Evolutionary conservation across 2,888 invertebrate genomes (phyloP).

Genomic region (Rotaria macrura): DNA sequence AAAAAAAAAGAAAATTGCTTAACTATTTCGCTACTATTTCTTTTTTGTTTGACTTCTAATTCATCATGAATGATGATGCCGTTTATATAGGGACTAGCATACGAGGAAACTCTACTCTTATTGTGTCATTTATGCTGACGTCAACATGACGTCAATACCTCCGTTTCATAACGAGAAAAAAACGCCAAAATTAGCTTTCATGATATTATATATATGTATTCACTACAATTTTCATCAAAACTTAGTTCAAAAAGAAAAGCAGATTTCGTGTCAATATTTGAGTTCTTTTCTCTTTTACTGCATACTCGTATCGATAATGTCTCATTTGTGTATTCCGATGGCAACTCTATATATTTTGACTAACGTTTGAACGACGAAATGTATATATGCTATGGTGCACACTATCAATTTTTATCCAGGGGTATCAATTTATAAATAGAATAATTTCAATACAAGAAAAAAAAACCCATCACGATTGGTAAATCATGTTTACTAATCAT

Average conservation of each 20-base stretch:
- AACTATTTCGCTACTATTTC: neutral
- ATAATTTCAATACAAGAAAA: neutral
- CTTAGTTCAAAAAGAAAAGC: neutral
- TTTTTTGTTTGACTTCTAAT: neutral
- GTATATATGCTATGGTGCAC: neutral
- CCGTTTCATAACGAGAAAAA: neutral
- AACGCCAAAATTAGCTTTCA: neutral
- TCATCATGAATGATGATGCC: neutral
- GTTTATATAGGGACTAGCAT: neutral
- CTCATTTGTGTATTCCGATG: neutral
- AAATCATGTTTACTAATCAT: neutral
- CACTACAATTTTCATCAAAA: neutral
- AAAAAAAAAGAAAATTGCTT: too few species aligned
- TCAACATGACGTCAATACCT: neutral
- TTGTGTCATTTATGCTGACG: neutral
- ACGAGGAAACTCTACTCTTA: neutral
- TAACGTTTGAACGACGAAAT: neutral
- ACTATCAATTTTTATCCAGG: neutral
- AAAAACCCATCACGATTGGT: neutral
- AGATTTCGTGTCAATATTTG: neutral
- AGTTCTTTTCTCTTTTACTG: neutral
- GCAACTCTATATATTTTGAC: neutral
- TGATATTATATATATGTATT: neutral
- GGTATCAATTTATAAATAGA: neutral
- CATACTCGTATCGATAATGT: neutral